Percentiles rank a stretch among this genome's conserved stretches.
Evolutionary conservation across 1,140 invertebrate species (phyloP).

Genomic region (Drosophila parabipectinata): DNA sequence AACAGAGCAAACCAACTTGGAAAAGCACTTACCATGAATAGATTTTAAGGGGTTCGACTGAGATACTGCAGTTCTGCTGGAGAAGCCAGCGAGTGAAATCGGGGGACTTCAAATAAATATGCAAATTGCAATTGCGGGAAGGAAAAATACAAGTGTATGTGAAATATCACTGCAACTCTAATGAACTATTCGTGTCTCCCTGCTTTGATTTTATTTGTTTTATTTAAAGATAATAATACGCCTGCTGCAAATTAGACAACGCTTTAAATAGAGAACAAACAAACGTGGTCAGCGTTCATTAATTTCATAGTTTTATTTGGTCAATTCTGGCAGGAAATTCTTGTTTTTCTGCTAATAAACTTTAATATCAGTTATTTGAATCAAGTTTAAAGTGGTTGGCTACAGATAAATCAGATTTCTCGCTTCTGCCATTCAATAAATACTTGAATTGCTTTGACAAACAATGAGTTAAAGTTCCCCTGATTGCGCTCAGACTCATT

Average conservation of each 20-base stretch:
- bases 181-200: slow-evolving; percentile 26
- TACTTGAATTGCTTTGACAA: neutral
- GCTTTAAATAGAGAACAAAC: neutral
- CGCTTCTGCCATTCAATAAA: too few species aligned
- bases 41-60: slow-evolving; percentile 35
- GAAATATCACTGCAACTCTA: slow-evolving; percentile 22
- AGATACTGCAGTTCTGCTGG: neutral
- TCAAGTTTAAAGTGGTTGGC: too few species aligned
- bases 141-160: slow-evolving; percentile 17
- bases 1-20: slow-evolving; percentile 68
- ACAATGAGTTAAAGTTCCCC: slow-evolving; percentile 28
- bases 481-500: slow-evolving; percentile 25
- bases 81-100: neutral
- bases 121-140: slow-evolving; percentile 34
- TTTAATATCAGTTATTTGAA: neutral
- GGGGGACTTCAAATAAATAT: slow-evolving; percentile 37
- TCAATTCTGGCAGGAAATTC: neutral
- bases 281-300: neutral
- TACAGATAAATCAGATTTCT: too few species aligned
- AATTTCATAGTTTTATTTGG: too few species aligned
- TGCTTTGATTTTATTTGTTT: slow-evolving; percentile 17
- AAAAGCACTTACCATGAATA: slow-evolving; percentile 61
- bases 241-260: slow-evolving; percentile 1
- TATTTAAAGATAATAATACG: slow-evolving; percentile 10
- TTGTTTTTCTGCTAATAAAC: neutral